phyloP scores from a whole-genome alignment of 2,888 invertebrate species.

The Piscicola geometra region DNA sequence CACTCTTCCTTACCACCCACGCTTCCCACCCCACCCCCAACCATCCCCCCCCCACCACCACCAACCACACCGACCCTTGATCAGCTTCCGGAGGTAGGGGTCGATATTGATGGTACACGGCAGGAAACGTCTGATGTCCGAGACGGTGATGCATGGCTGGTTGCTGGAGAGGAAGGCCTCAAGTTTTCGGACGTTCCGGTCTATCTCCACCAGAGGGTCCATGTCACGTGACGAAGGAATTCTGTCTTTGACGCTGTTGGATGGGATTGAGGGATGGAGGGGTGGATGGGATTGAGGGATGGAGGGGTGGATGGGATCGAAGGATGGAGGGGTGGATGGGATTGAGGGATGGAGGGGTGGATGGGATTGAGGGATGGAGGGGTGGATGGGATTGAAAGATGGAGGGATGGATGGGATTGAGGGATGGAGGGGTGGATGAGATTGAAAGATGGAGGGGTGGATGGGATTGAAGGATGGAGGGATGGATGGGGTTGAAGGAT shows the following conservation, averaged over 20 bases:
- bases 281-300: too few species aligned
- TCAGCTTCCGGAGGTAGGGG: constrained; percentile 92
- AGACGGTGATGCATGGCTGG: constrained; percentile 56
- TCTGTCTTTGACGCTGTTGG: constrained; percentile 61
- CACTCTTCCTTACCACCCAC: too few species aligned
- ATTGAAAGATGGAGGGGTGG: neutral
- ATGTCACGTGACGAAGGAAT: constrained; percentile 79
- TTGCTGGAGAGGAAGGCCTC: constrained; percentile 87
- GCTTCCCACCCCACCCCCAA: too few species aligned
- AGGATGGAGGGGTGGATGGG: too few species aligned
- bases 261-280: neutral
- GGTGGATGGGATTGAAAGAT: too few species aligned
- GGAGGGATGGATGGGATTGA: too few species aligned
- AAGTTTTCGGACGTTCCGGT: constrained; percentile 87
- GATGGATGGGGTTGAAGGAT: too few species aligned
- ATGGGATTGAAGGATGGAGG: neutral
- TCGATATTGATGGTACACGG: constrained; percentile 97
- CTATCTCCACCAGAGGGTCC: constrained; percentile 81
- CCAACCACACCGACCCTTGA: constrained; percentile 77
- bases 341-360: too few species aligned
- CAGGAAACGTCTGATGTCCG: constrained; percentile 77
- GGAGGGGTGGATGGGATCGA: too few species aligned
- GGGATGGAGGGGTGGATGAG: too few species aligned
- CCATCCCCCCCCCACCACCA: too few species aligned
- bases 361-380: neutral